Base-by-base conservation (phyloP, 2,888 invertebrate genomes). In the Eupithecia tripunctaria region DNA sequence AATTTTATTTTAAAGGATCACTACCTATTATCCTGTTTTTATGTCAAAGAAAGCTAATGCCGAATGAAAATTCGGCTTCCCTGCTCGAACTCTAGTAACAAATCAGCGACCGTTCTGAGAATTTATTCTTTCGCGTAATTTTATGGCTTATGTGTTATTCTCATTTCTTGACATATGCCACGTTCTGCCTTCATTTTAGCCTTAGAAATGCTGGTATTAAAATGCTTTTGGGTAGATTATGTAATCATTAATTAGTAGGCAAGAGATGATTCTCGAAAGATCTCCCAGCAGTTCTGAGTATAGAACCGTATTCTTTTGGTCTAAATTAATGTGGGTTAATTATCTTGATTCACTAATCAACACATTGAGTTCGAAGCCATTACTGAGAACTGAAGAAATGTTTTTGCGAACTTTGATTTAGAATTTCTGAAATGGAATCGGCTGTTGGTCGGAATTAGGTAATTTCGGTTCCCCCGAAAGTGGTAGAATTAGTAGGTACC, bases 361-460 rank as follows among this genome's bases (percentile, higher is more conserved):
- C 43, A 59, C 25, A 68, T 36, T 68, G 43, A 66, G 62, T 38
- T 21, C 25, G 25, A 47, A 64, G 25, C 21, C 32, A 60, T 67
- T 47, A 47, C 59, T 56, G 38, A 4, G 60, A 71, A 68, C 36
- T n/a, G n/a, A n/a, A 82, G 82, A 82, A 81, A 85, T 83, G 81
- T 85, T 86, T 81, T 47, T 72, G 47, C 76, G 72, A 68, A 75
- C 79, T 80, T 76, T 79, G 78, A 79, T 77, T 71, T 71, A 60
- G 43, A 78, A 73, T 72, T 75, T 63, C 51, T 51, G 41, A 21
- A 77, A 78, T 71, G 74, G 73, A 81, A 78, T 79, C 70, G 77
- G 75, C 72, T 68, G 71, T 71, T 75, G 69, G 71, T 65, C 51
- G 65, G 59, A 63, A 64, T 60, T 41, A 73, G 73, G 72, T 77